A percentile compares a stretch with the other conserved stretches of the same genome.
Conservation (phyloP, 2,113 vertebrate species). For the Isichthys henryi region DNA sequence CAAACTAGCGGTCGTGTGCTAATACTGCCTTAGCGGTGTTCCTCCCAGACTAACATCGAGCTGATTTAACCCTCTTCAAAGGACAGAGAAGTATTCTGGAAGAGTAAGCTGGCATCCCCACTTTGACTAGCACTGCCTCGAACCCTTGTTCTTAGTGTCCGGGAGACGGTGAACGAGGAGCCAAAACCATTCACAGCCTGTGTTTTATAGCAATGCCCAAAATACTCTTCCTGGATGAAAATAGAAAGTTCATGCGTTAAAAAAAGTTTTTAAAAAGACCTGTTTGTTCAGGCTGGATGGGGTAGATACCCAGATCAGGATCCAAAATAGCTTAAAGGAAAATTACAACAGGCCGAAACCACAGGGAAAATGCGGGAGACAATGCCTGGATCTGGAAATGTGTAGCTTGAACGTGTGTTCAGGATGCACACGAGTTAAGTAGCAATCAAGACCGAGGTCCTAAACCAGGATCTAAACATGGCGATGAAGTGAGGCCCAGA, state of each 20-base stretch:
- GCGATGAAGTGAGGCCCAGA: slow-evolving; percentile 33
- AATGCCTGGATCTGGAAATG: slow-evolving; percentile 9
- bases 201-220: neutral
- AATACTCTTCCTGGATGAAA: neutral
- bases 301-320: neutral
- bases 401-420: neutral
- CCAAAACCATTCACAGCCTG: neutral
- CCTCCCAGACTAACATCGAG: neutral
- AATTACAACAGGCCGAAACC: neutral
- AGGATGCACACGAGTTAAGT: slow-evolving; percentile 39
- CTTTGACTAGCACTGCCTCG: neutral
- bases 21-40: neutral
- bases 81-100: neutral
- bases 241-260: neutral
- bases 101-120: neutral
- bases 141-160: neutral
- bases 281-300: neutral
- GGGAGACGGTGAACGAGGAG: neutral
- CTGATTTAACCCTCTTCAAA: neutral
- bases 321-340: neutral
- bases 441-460: slow-evolving; percentile 35
- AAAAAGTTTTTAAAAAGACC: neutral
- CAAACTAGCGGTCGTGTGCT: too few species aligned
- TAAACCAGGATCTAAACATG: slow-evolving; percentile 37
- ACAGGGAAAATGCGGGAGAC: neutral